Conservation (phyloP, 30 jellyfish, hydroid and myxozoan species). For the Aurelia aurita region DNA sequence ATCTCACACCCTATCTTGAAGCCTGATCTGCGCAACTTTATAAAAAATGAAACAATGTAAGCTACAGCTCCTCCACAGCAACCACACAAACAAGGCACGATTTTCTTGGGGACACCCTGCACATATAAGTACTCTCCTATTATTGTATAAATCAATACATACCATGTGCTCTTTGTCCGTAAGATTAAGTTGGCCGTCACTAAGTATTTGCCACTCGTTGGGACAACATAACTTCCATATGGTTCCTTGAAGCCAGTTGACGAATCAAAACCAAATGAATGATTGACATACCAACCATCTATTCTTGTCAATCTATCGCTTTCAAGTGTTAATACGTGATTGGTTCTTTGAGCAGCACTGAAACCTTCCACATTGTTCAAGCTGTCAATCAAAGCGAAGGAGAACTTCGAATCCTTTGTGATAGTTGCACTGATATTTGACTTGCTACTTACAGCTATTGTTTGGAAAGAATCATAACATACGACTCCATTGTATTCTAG, state of each 20-base stretch:
- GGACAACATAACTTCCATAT: conserved; percentile 43
- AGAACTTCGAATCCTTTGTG: conserved; percentile 1
- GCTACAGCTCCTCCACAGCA: too few species aligned
- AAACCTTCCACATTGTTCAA: conserved; percentile 55
- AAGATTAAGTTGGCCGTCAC: conserved; percentile 46
- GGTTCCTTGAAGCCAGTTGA: conserved; percentile 58
- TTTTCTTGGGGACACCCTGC: too few species aligned
- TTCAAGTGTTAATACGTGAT: background rate
- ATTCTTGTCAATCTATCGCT: background rate
- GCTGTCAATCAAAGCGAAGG: conserved; percentile 34
- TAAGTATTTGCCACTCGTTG: conserved; percentile 33
- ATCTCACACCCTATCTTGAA: too few species aligned
- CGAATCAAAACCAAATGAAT: conserved; percentile 33
- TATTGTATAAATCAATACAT: background rate
- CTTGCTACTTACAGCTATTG: background rate
- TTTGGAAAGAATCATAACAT: conserved; percentile 2
- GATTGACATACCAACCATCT: conserved; percentile 50
- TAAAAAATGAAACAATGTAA: too few species aligned
- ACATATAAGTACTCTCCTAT: too few species aligned
- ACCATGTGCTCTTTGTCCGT: conserved; percentile 17
- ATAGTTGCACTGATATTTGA: conserved; percentile 12
- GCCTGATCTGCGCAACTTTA: too few species aligned
- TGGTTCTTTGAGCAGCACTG: conserved; percentile 53
- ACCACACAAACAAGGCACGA: too few species aligned
- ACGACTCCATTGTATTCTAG: conserved; percentile 18